phyloP scores from a whole-genome alignment of 2,888 invertebrate species.

The Rhaphigaster nebulosa region DNA sequence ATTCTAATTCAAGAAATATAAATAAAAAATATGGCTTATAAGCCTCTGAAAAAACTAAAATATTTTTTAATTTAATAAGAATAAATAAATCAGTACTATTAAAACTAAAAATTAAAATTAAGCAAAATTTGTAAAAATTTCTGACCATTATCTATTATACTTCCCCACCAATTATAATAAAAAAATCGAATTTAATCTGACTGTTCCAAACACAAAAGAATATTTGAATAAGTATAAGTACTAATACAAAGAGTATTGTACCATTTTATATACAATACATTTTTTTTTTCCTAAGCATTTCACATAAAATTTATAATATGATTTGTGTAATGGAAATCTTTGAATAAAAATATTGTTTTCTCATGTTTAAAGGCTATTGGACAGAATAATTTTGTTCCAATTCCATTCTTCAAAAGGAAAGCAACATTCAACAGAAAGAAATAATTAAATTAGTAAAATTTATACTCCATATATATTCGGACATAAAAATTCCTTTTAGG shows the following conservation, averaged over 20 bases:
- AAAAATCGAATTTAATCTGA: not conserved
- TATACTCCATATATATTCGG: not conserved
- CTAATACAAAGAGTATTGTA: not conserved
- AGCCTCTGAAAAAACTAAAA: not conserved
- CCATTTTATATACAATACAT: not conserved
- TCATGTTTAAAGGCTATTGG: conserved; percentile 1
- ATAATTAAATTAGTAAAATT: not conserved
- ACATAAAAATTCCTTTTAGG: conserved; percentile 53
- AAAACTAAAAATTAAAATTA: not conserved
- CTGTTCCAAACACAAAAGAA: not conserved
- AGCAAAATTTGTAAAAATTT: not conserved
- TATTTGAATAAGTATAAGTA: not conserved
- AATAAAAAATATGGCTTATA: not conserved
- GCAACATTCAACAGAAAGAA: not conserved
- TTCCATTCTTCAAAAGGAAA: not conserved
- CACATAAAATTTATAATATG: not conserved
- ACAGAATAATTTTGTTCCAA: not conserved
- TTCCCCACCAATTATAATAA: not conserved
- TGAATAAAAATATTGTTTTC: not conserved
- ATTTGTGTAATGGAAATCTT: not conserved
- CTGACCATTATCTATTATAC: not conserved
- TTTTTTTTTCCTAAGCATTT: not conserved
- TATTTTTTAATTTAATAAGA: not conserved
- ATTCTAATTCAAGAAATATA: not conserved
- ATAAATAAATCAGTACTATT: not conserved